Conservation (phyloP, 1,140 invertebrate species). For the Venturia canescens region DNA sequence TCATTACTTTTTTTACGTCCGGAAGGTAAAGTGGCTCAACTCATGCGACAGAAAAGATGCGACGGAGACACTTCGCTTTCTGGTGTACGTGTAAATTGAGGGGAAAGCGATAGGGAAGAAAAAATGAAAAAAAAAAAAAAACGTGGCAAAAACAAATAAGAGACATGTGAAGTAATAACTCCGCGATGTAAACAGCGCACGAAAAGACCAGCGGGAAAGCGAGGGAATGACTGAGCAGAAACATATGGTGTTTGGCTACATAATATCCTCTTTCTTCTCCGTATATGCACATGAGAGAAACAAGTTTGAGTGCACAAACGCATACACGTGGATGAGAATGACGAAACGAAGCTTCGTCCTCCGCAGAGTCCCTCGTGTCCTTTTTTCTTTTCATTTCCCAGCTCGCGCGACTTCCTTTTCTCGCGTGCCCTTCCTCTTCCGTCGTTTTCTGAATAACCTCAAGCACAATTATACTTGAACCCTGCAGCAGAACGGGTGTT, state of each 20-base stretch:
- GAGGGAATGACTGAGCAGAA: constrained; percentile 24
- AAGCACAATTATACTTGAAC: constrained; percentile 2
- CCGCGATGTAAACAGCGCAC: constrained; percentile 2
- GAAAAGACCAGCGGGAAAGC: constrained; percentile 5
- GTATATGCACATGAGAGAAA: background rate
- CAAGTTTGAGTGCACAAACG: background rate
- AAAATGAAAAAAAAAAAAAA: background rate
- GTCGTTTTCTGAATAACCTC: constrained; percentile 9
- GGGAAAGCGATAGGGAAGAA: too few species aligned
- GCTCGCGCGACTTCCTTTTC: constrained; percentile 27
- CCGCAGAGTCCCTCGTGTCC: background rate
- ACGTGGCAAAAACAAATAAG: constrained; percentile 9
- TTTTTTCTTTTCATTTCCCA: constrained; percentile 23
- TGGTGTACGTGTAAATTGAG: too few species aligned
- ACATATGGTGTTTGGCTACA: constrained; percentile 34
- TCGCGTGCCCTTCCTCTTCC: constrained; percentile 17
- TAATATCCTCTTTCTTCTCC: constrained; percentile 25
- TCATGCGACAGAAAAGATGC: too few species aligned
- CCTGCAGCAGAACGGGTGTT: background rate
- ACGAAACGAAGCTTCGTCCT: background rate
- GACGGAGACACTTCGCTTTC: too few species aligned
- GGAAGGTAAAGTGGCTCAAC: too few species aligned
- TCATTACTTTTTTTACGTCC: too few species aligned
- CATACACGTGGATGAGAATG: constrained; percentile 12
- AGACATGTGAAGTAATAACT: constrained; percentile 12